Conservation (phyloP, 2,888 invertebrate species). For the Drosophila phalerata region DNA sequence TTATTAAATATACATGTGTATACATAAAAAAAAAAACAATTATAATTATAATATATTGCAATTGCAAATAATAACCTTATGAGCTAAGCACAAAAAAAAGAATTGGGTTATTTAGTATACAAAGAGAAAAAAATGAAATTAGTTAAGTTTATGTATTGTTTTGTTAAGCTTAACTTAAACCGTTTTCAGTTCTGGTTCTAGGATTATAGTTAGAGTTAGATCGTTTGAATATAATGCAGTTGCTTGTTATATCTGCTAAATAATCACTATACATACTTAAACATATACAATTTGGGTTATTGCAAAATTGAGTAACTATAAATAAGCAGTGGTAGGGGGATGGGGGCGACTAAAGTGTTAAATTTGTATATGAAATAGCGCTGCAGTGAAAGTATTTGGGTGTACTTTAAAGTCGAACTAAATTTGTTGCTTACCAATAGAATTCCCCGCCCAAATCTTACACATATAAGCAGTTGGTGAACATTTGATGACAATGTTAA, state of each 20-base stretch:
- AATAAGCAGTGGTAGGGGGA: not conserved
- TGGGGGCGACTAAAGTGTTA: constrained; percentile 31
- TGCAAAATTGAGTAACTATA: constrained; percentile 10
- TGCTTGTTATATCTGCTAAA: constrained; percentile 21
- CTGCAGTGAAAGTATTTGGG: constrained; percentile 22
- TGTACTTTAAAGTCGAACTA: not conserved
- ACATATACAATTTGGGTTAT: constrained; percentile 44
- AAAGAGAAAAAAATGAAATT: constrained; percentile 25
- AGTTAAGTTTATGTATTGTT: constrained; percentile 21
- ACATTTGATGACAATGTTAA: constrained; percentile 25
- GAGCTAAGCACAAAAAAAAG: constrained; percentile 46
- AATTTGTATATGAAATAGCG: constrained; percentile 2
- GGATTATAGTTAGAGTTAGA: constrained; percentile 35
- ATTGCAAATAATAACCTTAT: constrained; percentile 54
- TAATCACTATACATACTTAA: constrained; percentile 49
- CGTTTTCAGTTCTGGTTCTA: constrained; percentile 59
- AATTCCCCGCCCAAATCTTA: constrained; percentile 39
- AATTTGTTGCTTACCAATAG: constrained; percentile 13
- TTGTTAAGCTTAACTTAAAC: constrained; percentile 39
- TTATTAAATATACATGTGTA: constrained; percentile 53
- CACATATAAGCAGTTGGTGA: constrained; percentile 20
- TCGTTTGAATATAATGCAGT: constrained; percentile 33
- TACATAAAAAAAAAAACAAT: constrained; percentile 37
- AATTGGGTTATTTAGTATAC: constrained; percentile 29
- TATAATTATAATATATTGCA: constrained; percentile 31